phyloP scores from a whole-genome alignment of 2,113 vertebrate species.

The Gopherus flavomarginatus region DNA sequence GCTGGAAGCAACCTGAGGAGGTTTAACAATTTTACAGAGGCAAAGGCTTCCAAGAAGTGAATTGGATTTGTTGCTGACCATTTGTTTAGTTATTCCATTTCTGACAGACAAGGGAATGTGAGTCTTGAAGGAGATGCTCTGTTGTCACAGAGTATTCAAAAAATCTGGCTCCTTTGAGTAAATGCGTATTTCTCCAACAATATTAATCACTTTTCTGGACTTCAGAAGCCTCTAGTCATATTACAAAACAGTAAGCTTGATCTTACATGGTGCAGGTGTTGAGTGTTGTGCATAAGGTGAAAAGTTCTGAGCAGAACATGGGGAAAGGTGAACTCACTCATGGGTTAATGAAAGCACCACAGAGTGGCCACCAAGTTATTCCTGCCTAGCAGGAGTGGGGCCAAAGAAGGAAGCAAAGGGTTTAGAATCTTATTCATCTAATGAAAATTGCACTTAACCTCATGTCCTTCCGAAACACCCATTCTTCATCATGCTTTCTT shows the following conservation, averaged over 20 bases:
- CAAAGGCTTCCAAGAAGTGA: neutral
- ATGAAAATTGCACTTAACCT: neutral
- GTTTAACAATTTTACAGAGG: neutral
- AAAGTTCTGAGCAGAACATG: neutral
- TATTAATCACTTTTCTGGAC: neutral
- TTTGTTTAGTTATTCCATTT: neutral
- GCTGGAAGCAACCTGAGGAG: neutral
- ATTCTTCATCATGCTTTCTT: too few species aligned
- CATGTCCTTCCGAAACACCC: too few species aligned
- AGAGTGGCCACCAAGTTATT: neutral
- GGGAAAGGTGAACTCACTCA: fast-evolving
- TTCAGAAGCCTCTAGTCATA: neutral
- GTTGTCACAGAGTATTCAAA: neutral
- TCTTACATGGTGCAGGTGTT: neutral
- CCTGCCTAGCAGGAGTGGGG: neutral
- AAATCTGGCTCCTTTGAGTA: neutral
- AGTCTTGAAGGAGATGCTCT: neutral
- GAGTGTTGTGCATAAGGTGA: fast-evolving
- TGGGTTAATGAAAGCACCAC: neutral
- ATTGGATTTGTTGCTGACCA: neutral
- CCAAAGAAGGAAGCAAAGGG: neutral
- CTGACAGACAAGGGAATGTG: neutral
- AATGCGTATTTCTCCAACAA: neutral
- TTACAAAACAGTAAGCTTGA: neutral
- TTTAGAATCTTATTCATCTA: neutral